phyloP scores from a whole-genome alignment of 64 coral and sea anemone species.

The Astreopora myriophthalma region DNA sequence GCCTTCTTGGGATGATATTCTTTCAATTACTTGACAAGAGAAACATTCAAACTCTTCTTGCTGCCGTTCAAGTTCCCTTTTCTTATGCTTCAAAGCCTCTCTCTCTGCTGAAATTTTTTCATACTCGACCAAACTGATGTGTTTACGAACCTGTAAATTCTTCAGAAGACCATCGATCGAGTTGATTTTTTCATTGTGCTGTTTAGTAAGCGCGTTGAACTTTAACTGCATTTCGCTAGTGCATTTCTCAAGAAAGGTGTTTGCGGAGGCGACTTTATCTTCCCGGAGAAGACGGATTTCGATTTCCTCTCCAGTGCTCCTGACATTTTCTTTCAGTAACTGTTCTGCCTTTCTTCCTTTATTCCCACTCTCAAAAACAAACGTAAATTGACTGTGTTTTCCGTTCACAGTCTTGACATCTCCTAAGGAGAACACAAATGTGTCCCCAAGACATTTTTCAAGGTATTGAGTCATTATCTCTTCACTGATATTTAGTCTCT shows the following conservation, averaged over 20 bases:
- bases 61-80: conserved; percentile 55
- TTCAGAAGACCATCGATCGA: background rate
- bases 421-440: background rate
- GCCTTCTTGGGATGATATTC: background rate
- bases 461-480: background rate
- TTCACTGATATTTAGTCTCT: background rate
- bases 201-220: background rate
- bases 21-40: background rate
- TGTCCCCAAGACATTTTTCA: background rate
- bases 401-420: background rate
- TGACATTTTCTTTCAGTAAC: conserved; percentile 21
- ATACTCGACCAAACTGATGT: conserved; percentile 40
- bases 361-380: conserved; percentile 19
- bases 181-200: conserved; percentile 24
- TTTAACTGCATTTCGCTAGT: conserved; percentile 34
- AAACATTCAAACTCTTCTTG: conserved; percentile 49
- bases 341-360: conserved; percentile 50
- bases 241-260: conserved; percentile 12
- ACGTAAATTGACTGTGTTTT: background rate
- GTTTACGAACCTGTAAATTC: background rate
- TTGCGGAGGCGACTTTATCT: background rate
- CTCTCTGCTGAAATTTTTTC: conserved; percentile 35
- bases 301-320: background rate
- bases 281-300: conserved; percentile 11
- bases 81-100: conserved; percentile 62